A percentile compares a stretch with the other conserved stretches of the same genome.
Evolutionary conservation across 2,113 vertebrate species (phyloP).

Genomic region (Nesoenas mayeri): DNA sequence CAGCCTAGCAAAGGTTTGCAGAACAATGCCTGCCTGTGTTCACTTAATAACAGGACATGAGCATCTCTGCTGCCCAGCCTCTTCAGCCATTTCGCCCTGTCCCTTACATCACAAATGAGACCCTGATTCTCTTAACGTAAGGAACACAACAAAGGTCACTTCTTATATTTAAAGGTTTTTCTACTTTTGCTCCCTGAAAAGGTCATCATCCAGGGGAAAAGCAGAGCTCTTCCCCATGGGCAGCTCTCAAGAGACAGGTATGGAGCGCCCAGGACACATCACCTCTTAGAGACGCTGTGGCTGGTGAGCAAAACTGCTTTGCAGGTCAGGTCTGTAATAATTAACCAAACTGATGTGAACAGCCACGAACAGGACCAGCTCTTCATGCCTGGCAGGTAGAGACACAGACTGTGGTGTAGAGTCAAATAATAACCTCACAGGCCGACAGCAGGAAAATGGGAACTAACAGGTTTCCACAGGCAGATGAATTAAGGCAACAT

Average conservation of each 20-base stretch:
- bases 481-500: neutral
- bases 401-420: neutral
- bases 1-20: neutral
- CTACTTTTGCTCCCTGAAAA: slow-evolving; percentile 4
- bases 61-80: neutral
- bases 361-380: neutral
- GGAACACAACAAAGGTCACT: neutral
- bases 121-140: neutral
- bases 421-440: neutral
- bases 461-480: neutral
- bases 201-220: neutral
- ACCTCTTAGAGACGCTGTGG: neutral
- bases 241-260: neutral
- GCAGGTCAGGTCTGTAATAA: neutral
- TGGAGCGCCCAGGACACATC: neutral
- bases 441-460: neutral
- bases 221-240: neutral
- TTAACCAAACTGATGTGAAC: neutral
- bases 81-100: neutral
- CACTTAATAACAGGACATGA: neutral
- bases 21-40: neutral
- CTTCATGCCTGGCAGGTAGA: neutral
- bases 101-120: neutral
- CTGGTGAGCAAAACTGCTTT: neutral
- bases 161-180: neutral